Evolutionary conservation across 2,797 vertebrate species (phyloP), one percentile per base, ranked within the genome.

Genomic region (Hemibagrus guttatus): DNA sequence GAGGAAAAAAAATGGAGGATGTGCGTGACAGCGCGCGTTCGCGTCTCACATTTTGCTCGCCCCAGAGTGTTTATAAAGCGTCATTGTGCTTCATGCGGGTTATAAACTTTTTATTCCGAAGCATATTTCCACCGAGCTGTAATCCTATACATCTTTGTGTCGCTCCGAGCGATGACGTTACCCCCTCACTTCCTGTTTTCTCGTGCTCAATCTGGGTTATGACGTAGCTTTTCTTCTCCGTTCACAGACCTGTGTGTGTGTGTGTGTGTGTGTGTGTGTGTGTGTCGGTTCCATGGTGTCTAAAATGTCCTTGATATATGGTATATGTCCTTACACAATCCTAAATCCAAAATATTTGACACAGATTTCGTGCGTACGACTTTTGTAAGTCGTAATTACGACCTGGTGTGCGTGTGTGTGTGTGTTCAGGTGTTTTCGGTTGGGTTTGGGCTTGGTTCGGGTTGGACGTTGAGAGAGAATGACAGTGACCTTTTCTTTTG

Each of bases 91-190:
- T 28, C 26, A 4, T 16, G 6, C 72, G 72, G 72, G 17, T 23
- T 59, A 21, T 39, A 14, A 75, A 4, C 35, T 21, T 21, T 61
- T 26, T 8, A 42, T n/a, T 13, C 16, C 19, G 16, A 6, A 56
- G 16, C 7, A 0, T 4, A 14, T 49, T 52, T 84, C 0, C 19
- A 21, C 54, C 21, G 6, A 3, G 6, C 39, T 56, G 17, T 14
- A n/a, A 49, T 71, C 58, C 4, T 78, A 2, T 0, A 23, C 14
- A 14, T 39, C 9, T 76, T 11, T 42, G 26, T 9, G 13, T 17
- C 81, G 75, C 88, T 72, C 88, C 13, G 71, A 52, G 86, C 83
- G 39, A 90, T 95, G 92, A 95, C 95, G 94, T 95, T 92, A 94
- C 78, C 59, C 59, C 31, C 42, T 82, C 75, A 63, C 71, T 85